Conservation (phyloP, 2,888 invertebrate genomes). For the Machimus atricapillus region DNA sequence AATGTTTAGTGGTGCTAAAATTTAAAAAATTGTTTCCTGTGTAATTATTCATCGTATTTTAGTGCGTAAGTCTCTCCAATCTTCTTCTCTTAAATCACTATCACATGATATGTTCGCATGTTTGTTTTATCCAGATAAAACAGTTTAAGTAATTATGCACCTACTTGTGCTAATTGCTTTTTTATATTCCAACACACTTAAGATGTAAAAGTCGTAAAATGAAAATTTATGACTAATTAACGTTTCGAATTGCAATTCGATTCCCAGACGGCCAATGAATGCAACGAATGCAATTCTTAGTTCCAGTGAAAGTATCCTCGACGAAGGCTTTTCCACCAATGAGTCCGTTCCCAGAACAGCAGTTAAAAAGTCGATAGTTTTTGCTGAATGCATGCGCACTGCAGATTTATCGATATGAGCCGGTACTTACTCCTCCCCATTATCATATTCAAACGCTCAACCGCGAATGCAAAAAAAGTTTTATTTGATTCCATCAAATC, state of each 20-base stretch:
- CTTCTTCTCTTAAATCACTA: too few relatives aligned
- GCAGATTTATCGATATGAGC: slow-evolving; percentile 8
- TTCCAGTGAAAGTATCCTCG: not conserved
- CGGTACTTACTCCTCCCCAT: not conserved
- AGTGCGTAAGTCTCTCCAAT: not conserved
- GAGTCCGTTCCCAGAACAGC: not conserved
- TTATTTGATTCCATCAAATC: slow-evolving; percentile 36
- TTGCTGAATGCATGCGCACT: not conserved
- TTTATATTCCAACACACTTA: not conserved
- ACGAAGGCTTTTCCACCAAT: not conserved
- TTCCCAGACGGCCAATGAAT: not conserved
- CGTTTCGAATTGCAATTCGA: not conserved
- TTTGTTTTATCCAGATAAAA: not conserved
- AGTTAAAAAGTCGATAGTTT: slow-evolving; percentile 1
- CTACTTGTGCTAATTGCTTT: not conserved
- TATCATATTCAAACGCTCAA: slow-evolving; percentile 29
- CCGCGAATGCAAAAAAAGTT: not conserved
- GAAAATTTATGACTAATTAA: not conserved
- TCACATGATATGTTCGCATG: not conserved
- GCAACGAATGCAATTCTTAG: not conserved
- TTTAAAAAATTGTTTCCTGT: too few relatives aligned
- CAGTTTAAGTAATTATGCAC: not conserved
- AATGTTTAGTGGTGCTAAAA: too few relatives aligned
- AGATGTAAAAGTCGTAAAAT: not conserved
- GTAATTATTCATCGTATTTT: not conserved